These are phyloP conservation scores for Platalea minor DNA, from an alignment of 2,797 vertebrate species.

Conservation along the genomic window DNA sequence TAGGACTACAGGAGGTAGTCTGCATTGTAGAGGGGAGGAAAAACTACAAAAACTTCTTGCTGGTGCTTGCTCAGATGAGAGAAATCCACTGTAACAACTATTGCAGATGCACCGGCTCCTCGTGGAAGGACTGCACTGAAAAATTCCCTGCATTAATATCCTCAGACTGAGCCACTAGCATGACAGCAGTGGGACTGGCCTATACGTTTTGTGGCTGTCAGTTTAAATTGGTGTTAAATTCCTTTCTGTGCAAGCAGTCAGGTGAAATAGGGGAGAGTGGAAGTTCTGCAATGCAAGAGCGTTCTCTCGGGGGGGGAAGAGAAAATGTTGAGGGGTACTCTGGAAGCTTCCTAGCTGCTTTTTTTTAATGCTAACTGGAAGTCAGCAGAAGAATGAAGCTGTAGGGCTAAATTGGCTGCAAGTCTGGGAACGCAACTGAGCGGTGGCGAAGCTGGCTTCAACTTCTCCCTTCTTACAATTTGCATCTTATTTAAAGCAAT, in stretches of 20 bases:
- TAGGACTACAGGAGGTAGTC: background rate
- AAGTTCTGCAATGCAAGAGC: background rate
- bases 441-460: background rate
- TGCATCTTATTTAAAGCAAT: background rate
- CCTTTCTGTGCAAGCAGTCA: background rate
- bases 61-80: background rate
- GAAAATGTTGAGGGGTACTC: background rate
- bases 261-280: background rate
- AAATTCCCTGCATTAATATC: background rate
- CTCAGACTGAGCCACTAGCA: background rate
- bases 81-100: background rate
- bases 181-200: background rate
- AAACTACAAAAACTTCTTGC: background rate
- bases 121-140: background rate
- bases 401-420: background rate
- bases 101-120: background rate
- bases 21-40: background rate
- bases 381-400: background rate
- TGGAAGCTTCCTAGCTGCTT: background rate
- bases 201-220: background rate
- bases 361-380: background rate
- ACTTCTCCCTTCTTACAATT: background rate
- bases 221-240: background rate
- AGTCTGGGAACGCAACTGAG: background rate
- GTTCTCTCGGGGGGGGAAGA: background rate